Conservation (phyloP, 2,888 invertebrate genomes). For the Notodonta dromedarius region DNA sequence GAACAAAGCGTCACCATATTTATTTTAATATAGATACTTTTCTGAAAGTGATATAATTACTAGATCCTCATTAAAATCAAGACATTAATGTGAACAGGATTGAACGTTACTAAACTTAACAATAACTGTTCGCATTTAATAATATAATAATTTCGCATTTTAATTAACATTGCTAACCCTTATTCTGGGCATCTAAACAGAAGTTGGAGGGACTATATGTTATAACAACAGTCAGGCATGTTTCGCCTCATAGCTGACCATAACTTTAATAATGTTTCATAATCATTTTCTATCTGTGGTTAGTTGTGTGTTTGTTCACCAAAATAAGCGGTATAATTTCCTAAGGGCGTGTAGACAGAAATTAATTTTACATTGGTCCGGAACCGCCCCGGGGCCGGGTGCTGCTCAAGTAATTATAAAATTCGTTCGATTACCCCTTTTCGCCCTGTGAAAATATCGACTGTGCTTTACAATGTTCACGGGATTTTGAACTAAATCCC, state of each 20-base stretch:
- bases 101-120: no score
- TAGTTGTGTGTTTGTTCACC: conserved; percentile 23
- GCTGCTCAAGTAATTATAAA: conserved; percentile 6
- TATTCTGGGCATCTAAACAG: no score
- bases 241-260: conserved; percentile 11
- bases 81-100: no score
- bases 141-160: no score
- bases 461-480: neutral
- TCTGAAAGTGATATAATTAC: no score
- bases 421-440: neutral
- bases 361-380: conserved; percentile 9
- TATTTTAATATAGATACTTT: no score
- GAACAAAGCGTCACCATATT: no score
- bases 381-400: conserved; percentile 7
- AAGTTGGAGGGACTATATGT: no score
- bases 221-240: no score
- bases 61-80: no score
- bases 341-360: neutral
- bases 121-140: no score
- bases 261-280: neutral
- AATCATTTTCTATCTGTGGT: neutral
- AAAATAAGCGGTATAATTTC: conserved; percentile 7
- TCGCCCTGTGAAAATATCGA: neutral
- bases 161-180: no score
- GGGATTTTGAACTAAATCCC: neutral